These are phyloP conservation scores for Pelobates fuscus DNA, from an alignment of 2,113 vertebrate species.

Conservation along the genomic window DNA sequence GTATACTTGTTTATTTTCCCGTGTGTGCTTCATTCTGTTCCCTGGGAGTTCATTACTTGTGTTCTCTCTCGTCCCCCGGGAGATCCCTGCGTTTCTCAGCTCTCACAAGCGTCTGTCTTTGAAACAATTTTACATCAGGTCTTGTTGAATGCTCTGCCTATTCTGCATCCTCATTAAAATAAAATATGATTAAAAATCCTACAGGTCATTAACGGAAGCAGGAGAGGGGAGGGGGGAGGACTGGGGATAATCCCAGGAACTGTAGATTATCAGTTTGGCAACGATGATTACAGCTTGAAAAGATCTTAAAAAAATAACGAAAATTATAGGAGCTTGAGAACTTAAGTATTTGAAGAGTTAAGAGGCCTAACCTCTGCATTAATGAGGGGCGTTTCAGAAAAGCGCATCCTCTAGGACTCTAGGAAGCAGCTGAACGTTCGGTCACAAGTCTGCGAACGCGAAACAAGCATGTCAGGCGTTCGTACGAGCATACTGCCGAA, in stretches of 20 bases:
- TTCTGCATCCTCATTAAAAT: conserved; percentile 22
- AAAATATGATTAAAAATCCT: conserved; percentile 29
- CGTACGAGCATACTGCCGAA: too few species aligned
- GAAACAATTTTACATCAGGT: background rate
- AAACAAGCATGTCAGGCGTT: too few species aligned
- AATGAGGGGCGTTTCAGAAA: background rate
- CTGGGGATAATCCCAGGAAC: background rate
- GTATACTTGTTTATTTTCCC: conserved; percentile 1
- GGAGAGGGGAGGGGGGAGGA: background rate
- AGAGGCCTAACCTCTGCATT: background rate
- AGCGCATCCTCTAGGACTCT: too few species aligned
- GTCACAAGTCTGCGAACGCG: too few species aligned
- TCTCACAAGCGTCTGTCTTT: accelerated
- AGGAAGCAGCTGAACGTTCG: too few species aligned
- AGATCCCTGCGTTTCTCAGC: accelerated
- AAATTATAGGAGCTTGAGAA: background rate
- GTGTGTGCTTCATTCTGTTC: background rate
- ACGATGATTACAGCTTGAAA: background rate
- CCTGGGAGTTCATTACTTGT: background rate
- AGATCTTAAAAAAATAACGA: background rate
- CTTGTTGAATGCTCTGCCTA: background rate
- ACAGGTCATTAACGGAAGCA: background rate
- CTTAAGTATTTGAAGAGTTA: background rate
- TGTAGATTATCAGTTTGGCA: background rate
- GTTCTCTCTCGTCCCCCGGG: background rate